Evolutionary conservation across 2,113 vertebrate genomes (phyloP).

Genomic region (Petrocephalus zakoni): DNA sequence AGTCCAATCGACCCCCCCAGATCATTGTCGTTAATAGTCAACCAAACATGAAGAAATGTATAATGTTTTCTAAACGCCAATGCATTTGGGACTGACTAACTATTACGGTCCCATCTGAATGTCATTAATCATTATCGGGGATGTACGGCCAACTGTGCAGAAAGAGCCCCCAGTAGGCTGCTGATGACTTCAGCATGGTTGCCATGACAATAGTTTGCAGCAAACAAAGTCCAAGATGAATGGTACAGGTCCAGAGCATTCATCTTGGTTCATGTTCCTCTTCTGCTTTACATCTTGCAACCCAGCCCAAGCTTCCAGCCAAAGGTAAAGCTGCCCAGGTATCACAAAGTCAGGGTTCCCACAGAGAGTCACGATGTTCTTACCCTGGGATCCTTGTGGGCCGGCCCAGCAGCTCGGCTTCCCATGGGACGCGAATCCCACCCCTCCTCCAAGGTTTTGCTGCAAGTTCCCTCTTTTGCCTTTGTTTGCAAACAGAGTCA

Average conservation of each 20-base stretch:
- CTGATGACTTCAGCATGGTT: not conserved
- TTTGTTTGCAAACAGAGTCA: not conserved
- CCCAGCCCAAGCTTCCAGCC: not conserved
- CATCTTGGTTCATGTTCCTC: not conserved
- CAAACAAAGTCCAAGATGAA: not conserved
- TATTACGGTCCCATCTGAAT: not conserved
- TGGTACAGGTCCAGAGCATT: not conserved
- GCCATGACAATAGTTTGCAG: not conserved
- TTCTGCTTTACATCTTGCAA: not conserved
- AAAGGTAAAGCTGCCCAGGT: not conserved
- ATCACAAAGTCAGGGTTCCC: not conserved
- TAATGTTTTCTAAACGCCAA: not conserved
- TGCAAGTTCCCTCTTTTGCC: not conserved
- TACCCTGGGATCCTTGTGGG: not conserved
- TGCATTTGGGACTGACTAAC: not conserved
- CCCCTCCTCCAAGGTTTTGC: not conserved
- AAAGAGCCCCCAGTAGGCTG: not conserved
- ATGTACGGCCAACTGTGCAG: not conserved
- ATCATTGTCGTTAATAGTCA: not conserved
- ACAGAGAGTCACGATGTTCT: not conserved
- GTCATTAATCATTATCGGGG: not conserved
- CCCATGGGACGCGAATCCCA: not conserved
- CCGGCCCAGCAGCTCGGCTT: not conserved
- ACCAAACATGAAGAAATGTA: not conserved
- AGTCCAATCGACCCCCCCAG: not conserved